phyloP scores from a whole-genome alignment of 2,797 vertebrate species.

The Chaunax sp. region DNA sequence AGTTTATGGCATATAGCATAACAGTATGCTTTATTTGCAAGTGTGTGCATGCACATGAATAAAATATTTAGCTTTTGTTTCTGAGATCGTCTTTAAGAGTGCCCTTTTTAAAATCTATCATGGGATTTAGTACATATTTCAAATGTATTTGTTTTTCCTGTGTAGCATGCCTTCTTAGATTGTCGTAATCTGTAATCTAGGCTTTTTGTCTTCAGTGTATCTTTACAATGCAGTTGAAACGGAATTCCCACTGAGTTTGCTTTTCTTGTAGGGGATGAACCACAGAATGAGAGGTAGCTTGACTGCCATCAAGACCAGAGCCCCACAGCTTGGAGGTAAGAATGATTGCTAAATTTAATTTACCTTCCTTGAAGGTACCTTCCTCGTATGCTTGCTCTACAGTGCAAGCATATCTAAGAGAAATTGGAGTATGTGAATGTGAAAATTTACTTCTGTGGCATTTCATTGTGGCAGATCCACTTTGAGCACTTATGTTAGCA shows the following conservation, averaged over 20 bases:
- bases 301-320: constrained; percentile 92
- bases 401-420: background rate
- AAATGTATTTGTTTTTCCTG: too few relatives aligned
- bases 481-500: too few relatives aligned
- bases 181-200: too few relatives aligned
- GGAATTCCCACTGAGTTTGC: constrained; percentile 2
- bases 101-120: background rate
- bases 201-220: too few relatives aligned
- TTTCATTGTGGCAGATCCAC: background rate
- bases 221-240: background rate
- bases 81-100: background rate
- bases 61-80: background rate
- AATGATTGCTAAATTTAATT: background rate
- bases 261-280: constrained; percentile 87
- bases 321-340: constrained; percentile 95
- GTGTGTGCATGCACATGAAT: background rate
- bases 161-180: too few relatives aligned
- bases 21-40: too few relatives aligned
- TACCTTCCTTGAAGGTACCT: background rate
- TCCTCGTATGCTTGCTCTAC: too few relatives aligned
- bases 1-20: background rate
- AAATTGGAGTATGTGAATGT: background rate
- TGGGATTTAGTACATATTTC: too few relatives aligned
- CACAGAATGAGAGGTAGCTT: constrained; percentile 93
- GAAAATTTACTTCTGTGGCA: background rate